Evolutionary conservation across 2,797 vertebrate species (phyloP).

Genomic region (Hylomyscus alleni): DNA sequence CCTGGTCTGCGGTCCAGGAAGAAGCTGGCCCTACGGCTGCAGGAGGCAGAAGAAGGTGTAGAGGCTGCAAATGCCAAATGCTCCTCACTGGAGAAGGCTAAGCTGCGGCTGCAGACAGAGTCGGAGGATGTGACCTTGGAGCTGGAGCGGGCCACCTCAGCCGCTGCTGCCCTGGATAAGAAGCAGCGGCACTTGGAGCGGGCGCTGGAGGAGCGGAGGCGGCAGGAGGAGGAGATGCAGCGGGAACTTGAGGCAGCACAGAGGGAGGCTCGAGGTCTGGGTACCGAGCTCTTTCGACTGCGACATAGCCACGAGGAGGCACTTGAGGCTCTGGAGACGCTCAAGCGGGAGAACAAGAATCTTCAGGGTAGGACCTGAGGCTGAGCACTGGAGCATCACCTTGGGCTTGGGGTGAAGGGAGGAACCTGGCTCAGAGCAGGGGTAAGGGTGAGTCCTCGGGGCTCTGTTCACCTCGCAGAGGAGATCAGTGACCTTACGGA

Average conservation of each 20-base stretch:
- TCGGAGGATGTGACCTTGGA: conserved; percentile 95
- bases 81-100: conserved; percentile 96
- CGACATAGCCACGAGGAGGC: conserved; percentile 96
- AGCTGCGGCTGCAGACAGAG: conserved; percentile 96
- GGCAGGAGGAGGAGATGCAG: conserved; percentile 95
- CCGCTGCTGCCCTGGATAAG: conserved; percentile 94
- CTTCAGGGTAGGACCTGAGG: conserved; percentile 91
- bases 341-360: conserved; percentile 97
- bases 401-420: background rate
- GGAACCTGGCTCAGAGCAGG: background rate
- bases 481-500: conserved; percentile 95
- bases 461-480: conserved; percentile 87
- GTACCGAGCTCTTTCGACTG: conserved; percentile 96
- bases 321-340: conserved; percentile 94
- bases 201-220: conserved; percentile 93
- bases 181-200: conserved; percentile 96
- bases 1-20: conserved; percentile 88
- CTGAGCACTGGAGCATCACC: background rate
- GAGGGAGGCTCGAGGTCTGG: conserved; percentile 94
- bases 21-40: conserved; percentile 94
- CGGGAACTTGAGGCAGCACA: conserved; percentile 94
- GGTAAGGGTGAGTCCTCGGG: background rate
- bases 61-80: conserved; percentile 95
- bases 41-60: conserved; percentile 95
- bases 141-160: conserved; percentile 93